phyloP scores from a whole-genome alignment of 2,888 invertebrate genomes.

The Gandaritis pyraliata region DNA sequence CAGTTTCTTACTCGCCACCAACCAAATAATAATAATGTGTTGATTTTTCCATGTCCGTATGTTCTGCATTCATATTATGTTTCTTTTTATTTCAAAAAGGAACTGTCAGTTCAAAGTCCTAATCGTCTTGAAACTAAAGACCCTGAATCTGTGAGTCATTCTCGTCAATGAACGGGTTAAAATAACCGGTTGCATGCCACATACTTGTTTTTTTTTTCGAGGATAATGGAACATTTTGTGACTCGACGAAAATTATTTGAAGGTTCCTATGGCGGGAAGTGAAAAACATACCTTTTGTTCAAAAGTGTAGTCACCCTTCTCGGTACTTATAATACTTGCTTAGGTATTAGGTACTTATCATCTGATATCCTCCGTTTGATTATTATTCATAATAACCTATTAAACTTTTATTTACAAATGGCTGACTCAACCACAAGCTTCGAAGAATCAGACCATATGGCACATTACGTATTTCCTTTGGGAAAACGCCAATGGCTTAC shows the following conservation, averaged over 20 bases:
- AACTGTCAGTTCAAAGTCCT: constrained; percentile 25
- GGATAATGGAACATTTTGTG: constrained; percentile 29
- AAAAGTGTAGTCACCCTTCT: neutral
- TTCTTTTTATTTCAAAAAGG: constrained; percentile 8
- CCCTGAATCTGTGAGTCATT: constrained; percentile 32
- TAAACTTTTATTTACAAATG: constrained; percentile 5
- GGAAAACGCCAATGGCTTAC: constrained; percentile 16
- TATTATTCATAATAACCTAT: constrained; percentile 1
- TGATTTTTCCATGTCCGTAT: neutral
- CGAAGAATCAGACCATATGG: constrained; percentile 42
- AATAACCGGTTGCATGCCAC: constrained; percentile 35
- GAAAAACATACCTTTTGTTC: neutral
- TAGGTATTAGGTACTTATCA: neutral
- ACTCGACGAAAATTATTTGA: constrained; percentile 17
- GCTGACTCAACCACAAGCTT: constrained; percentile 51
- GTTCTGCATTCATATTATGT: neutral
- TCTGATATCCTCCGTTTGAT: neutral
- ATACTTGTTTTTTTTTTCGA: constrained; percentile 24
- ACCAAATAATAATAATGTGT: neutral
- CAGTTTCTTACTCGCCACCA: neutral
- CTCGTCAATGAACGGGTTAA: constrained; percentile 37
- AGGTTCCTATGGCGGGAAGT: constrained; percentile 7
- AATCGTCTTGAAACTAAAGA: constrained; percentile 29
- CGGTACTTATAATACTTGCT: neutral
- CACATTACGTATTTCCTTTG: constrained; percentile 27